Conservation (phyloP, 1,140 invertebrate genomes). For the Pomacea maculata region DNA sequence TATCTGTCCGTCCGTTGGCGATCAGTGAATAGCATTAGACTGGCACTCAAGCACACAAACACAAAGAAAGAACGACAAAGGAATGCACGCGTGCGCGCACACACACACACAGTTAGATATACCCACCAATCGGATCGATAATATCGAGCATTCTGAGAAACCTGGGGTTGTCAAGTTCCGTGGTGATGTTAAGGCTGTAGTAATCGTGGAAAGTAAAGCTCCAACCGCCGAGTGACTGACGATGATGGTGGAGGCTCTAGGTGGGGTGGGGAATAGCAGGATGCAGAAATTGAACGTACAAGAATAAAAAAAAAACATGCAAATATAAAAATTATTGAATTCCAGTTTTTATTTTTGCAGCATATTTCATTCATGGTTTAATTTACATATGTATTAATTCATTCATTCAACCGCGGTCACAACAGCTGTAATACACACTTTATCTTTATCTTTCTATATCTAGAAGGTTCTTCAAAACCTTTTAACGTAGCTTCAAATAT, state of each 20-base stretch:
- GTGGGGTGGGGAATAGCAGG: background rate
- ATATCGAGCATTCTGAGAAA: conserved; percentile 44
- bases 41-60: background rate
- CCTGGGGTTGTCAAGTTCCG: conserved; percentile 43
- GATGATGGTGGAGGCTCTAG: conserved; percentile 60
- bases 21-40: background rate
- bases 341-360: too few relatives aligned
- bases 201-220: conserved; percentile 54
- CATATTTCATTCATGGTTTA: too few relatives aligned
- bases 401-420: too few relatives aligned
- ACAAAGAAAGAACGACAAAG: background rate
- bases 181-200: conserved; percentile 45
- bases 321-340: too few relatives aligned
- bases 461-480: too few relatives aligned
- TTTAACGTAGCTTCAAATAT: too few relatives aligned
- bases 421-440: too few relatives aligned
- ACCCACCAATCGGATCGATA: conserved; percentile 53
- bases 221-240: conserved; percentile 55
- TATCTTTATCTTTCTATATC: too few relatives aligned
- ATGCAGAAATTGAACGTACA: too few relatives aligned
- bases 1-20: background rate
- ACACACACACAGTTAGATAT: background rate
- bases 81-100: background rate
- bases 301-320: too few relatives aligned
- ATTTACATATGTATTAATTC: too few relatives aligned